A percentile compares a stretch with the other conserved stretches of the same genome.
Evolutionary conservation across 2,888 invertebrate species (phyloP).

Genomic region (Xylocampa areola): DNA sequence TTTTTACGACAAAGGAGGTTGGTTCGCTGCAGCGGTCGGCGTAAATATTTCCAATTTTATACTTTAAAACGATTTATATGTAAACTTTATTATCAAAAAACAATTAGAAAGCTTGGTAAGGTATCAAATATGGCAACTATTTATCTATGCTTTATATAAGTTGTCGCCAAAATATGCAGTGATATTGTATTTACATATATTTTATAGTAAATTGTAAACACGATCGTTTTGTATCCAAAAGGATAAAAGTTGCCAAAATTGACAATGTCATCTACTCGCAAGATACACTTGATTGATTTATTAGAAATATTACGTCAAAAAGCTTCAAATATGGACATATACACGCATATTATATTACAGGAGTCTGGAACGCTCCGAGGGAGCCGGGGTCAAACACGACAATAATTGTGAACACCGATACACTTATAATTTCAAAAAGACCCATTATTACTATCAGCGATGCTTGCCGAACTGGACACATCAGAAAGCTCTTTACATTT

Average conservation of each 20-base stretch:
- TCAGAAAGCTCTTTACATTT: slow-evolving; percentile 48
- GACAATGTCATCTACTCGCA: slow-evolving; percentile 39
- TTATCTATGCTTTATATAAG: slow-evolving; percentile 37
- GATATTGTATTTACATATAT: slow-evolving; percentile 14
- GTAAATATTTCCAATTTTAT: slow-evolving; percentile 48
- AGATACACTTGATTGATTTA: slow-evolving; percentile 43
- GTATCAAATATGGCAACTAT: slow-evolving; percentile 52
- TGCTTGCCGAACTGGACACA: slow-evolving; percentile 6
- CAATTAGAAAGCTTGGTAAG: slow-evolving; percentile 53
- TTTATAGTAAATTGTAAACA: slow-evolving; percentile 9
- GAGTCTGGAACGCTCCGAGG: slow-evolving; percentile 13
- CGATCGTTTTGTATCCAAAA: slow-evolving; percentile 18
- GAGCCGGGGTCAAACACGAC: slow-evolving; percentile 31
- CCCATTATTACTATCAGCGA: slow-evolving; percentile 33
- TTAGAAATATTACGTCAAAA: slow-evolving; percentile 52
- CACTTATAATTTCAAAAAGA: slow-evolving; percentile 61
- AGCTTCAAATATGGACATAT: slow-evolving; percentile 53
- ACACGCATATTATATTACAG: slow-evolving; percentile 38
- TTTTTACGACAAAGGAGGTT: slow-evolving; percentile 73
- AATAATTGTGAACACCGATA: slow-evolving; percentile 67
- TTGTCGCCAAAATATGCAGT: slow-evolving; percentile 24
- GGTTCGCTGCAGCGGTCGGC: slow-evolving; percentile 64
- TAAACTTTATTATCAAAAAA: slow-evolving; percentile 55
- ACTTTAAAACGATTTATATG: slow-evolving; percentile 34
- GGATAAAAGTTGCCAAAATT: slow-evolving; percentile 54